Base-by-base conservation (phyloP, 2,797 vertebrate species). In the Neosilurus hyrtlii region DNA sequence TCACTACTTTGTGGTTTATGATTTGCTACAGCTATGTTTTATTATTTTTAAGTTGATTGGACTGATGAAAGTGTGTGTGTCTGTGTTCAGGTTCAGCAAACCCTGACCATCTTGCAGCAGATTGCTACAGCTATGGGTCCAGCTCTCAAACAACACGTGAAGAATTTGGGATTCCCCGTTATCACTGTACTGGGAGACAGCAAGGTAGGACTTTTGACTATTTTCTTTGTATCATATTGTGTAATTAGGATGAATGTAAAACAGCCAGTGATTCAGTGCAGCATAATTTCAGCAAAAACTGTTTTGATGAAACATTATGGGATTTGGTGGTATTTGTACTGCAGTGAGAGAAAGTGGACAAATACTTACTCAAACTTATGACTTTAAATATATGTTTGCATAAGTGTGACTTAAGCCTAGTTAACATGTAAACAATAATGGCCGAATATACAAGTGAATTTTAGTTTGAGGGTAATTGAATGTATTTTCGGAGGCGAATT, bases 171-270 rank as follows among this genome's bases (percentile, higher is more conserved):
- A 5, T 94, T 99, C 81, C 93, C 96, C 16, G 86, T 98, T 18
- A 95, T 99, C 88, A 97, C 96, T 1, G 96, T 99, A 35, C 94
- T 99, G 81, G 98, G 97, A 86, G 98, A 99, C 86, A 97, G 97
- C 91, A 99, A 99, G 96, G 98, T 99, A 93, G 14, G 59, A 75
- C 12, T 76, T 5, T 2, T n/a, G 22, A 54, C n/a, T 9, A 15
- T 16, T 65, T 30, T 65, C 12, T 65, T 30, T 65, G 24, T 12
- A 66, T 30, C 26, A 43, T 30, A 30, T 12, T 62, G n/a, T 16
- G 30, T 35, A 14, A 30, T 15, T 51, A 26, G 8, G 2, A 26
- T 30, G 7, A 51, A 73, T 73, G 49, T 73, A 9, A 72, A 73
- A 73, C n/a, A 18, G 51, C 12, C 51, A 20, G 1, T 18, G 51